Conservation (phyloP, 2,797 vertebrate genomes). For the Hemitrygon akajei region DNA sequence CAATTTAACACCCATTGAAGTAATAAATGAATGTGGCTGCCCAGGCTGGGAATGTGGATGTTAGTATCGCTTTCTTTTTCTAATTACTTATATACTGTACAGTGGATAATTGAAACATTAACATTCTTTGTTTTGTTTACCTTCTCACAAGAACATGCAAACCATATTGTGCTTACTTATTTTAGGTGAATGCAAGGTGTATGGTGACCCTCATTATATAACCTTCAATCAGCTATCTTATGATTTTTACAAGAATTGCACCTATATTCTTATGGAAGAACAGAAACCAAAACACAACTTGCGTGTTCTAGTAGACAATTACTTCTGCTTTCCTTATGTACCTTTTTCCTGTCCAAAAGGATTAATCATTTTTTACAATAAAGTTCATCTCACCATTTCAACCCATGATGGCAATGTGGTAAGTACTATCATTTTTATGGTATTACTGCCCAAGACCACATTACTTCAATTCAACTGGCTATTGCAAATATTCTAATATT, state of each 20-base stretch:
- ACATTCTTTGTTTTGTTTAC: not conserved
- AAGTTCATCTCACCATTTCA: not conserved
- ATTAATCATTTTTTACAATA: not conserved
- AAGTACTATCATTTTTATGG: not conserved
- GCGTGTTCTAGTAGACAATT: not conserved
- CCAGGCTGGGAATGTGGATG: not conserved
- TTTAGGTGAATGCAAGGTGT: not conserved
- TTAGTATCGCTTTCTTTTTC: not conserved
- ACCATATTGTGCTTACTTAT: not conserved
- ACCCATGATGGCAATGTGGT: not conserved
- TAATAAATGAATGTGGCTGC: constrained; percentile 29
- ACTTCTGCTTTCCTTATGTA: not conserved
- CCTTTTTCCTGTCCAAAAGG: not conserved
- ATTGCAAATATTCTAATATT: not conserved
- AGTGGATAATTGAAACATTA: not conserved
- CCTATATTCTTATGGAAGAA: constrained; percentile 4
- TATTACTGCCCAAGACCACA: not conserved
- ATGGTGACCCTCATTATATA: not conserved
- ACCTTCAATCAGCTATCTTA: not conserved
- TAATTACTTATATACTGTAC: not conserved
- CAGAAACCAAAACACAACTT: not conserved
- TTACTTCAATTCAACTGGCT: not conserved
- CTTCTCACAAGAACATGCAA: not conserved
- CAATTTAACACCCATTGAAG: not conserved
- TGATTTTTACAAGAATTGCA: not conserved